phyloP scores from a whole-genome alignment of 64 coral and sea anemone species.

The Pachyseris speciosa region DNA sequence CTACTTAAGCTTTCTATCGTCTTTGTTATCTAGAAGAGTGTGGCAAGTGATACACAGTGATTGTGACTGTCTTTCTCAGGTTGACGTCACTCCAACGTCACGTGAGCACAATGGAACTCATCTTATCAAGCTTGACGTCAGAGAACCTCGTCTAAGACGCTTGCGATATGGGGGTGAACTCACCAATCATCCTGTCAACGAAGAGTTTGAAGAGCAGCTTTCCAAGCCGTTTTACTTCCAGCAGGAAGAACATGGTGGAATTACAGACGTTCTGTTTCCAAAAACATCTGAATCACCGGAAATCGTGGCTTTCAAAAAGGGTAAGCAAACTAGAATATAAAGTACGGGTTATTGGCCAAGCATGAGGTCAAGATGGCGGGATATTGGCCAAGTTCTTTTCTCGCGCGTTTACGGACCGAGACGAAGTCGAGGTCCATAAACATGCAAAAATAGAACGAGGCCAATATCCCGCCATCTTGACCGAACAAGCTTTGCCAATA shows the following conservation, averaged over 20 bases:
- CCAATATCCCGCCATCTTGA: no score
- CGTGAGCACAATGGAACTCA: slow-evolving; percentile 25
- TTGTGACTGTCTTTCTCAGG: no score
- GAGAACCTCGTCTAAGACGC: slow-evolving; percentile 59
- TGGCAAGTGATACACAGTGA: no score
- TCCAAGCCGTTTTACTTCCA: slow-evolving; percentile 76
- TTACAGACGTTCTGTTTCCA: slow-evolving; percentile 67
- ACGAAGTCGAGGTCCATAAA: no score
- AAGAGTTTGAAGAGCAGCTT: slow-evolving; percentile 69
- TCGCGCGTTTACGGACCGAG: no score
- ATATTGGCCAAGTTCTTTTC: no score
- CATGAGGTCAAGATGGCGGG: no score
- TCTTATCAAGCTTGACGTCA: slow-evolving; percentile 37
- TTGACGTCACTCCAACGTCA: slow-evolving; percentile 43
- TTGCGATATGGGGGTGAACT: slow-evolving; percentile 12
- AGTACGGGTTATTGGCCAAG: no score
- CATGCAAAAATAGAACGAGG: no score
- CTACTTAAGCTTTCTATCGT: no score
- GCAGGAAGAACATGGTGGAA: slow-evolving; percentile 46
- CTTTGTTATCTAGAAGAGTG: no score
- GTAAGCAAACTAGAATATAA: slow-evolving; percentile 30
- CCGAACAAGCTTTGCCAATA: no score
- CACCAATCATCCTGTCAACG: slow-evolving; percentile 65
- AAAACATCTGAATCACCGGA: slow-evolving; percentile 26
- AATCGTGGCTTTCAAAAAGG: slow-evolving; percentile 65